Evolutionary conservation across 1,140 invertebrate genomes (phyloP), one percentile per base, ranked within the genome.

Genomic region (Babylonia areolata): DNA sequence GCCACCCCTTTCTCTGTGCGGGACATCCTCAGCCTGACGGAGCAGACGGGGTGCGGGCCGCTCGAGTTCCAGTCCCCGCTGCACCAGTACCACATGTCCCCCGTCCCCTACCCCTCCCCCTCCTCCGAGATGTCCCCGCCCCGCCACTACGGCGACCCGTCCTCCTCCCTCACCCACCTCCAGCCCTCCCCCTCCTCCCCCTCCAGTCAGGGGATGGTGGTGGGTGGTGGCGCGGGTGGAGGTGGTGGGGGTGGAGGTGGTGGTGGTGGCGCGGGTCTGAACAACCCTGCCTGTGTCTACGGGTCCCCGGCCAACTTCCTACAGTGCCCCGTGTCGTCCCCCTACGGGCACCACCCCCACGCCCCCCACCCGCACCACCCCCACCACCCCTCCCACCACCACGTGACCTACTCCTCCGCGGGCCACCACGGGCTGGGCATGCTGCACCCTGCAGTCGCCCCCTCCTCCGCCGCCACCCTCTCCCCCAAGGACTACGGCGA

Each of bases 151-250:
- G 6, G 20, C 46, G 58, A 64, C 58, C 58, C 58, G 9, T 15
- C 58, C 58, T 64, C 58, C 58, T 64, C 58, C 58, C 58, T 64
- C 58, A 64, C 58, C 58, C 58, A 64, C 28, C 58, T 64, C 58
- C 58, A 64, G 58, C 58, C 58, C 58, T 28, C 58, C 58, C 58
- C 58, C 20, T 28, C 58, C 58, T 64, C 58, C 58, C 58, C 58
- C 58, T 9, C 9, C 58, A 6, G 23, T 6, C 58, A 64, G 20
- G 28, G 15, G 58, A 15, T 46, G 42, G 5, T 6, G 42, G 5
- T 5, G 42, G 42, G 5, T 15, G 42, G 42, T 5, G 42, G 42
- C 42, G 42, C 5, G 42, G 42, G 42, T 15, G 42, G 42, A 15
- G 42, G 42, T 46, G 42, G 5, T n/a, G 42, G 42, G 42, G 42